phyloP scores from a whole-genome alignment of 2,113 vertebrate genomes.

The Thunnus maccoyii region DNA sequence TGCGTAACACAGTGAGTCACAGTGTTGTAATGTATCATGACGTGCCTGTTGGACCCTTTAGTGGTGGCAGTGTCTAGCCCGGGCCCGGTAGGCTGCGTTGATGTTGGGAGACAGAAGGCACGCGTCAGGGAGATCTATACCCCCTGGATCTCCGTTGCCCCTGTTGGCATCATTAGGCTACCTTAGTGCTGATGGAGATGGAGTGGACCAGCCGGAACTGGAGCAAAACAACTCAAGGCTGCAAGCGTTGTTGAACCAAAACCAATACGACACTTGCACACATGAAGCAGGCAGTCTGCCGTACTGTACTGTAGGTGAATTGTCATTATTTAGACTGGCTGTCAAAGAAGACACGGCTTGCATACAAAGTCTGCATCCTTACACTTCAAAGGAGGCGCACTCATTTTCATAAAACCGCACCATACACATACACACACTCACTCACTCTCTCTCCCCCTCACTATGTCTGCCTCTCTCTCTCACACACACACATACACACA shows the following conservation, averaged over 20 bases:
- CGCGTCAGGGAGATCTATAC: constrained; percentile 53
- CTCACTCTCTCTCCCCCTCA: background rate
- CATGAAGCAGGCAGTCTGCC: constrained; percentile 29
- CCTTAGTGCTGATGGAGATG: constrained; percentile 70
- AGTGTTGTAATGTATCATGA: constrained; percentile 17
- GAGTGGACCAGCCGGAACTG: constrained; percentile 66
- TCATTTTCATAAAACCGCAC: constrained; percentile 56
- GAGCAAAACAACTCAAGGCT: constrained; percentile 72
- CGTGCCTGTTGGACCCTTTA: constrained; percentile 57
- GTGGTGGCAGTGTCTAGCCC: constrained; percentile 15
- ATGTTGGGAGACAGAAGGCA: constrained; percentile 62
- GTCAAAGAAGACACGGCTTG: constrained; percentile 31
- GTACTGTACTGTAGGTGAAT: background rate
- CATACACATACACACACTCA: background rate
- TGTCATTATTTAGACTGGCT: constrained; percentile 26
- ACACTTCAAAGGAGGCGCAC: constrained; percentile 50
- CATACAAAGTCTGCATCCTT: constrained; percentile 52
- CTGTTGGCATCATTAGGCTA: constrained; percentile 68
- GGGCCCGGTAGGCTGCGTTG: constrained; percentile 36
- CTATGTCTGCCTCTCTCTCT: constrained; percentile 1
- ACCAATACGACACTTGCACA: constrained; percentile 17
- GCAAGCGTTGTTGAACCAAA: constrained; percentile 30
- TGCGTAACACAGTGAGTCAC: constrained; percentile 23
- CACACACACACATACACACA: constrained; percentile 3
- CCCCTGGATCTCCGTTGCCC: constrained; percentile 66